phyloP scores from a whole-genome alignment of 2,888 invertebrate genomes.

The Agonopterix subpropinquella region DNA sequence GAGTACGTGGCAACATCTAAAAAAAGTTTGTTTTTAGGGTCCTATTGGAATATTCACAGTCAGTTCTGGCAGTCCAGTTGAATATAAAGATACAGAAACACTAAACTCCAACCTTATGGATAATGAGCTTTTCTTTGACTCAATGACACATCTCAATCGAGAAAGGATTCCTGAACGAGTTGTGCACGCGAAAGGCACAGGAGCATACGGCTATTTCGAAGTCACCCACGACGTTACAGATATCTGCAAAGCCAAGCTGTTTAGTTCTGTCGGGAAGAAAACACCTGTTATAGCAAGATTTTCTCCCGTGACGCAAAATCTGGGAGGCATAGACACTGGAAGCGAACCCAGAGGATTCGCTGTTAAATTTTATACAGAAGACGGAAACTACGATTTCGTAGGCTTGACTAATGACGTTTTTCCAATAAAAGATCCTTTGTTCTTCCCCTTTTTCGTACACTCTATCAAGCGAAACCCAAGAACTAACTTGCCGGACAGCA shows the following conservation, averaged over 20 bases:
- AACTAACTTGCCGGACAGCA: constrained; percentile 32
- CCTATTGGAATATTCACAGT: constrained; percentile 37
- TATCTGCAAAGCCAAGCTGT: constrained; percentile 69
- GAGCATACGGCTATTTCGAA: constrained; percentile 50
- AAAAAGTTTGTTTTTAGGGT: constrained; percentile 6
- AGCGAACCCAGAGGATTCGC: constrained; percentile 58
- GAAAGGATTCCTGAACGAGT: constrained; percentile 93
- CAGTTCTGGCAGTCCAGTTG: constrained; percentile 28
- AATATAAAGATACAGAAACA: constrained; percentile 1
- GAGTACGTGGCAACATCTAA: neutral
- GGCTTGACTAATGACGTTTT: constrained; percentile 75
- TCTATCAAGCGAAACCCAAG: constrained; percentile 73
- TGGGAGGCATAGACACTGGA: constrained; percentile 75
- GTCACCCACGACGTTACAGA: constrained; percentile 3
- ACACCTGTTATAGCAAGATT: constrained; percentile 75
- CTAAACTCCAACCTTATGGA: constrained; percentile 9
- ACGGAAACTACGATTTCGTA: constrained; percentile 25
- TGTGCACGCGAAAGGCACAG: constrained; percentile 92
- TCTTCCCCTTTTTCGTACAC: constrained; percentile 71
- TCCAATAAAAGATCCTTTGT: constrained; percentile 69
- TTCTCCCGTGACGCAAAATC: constrained; percentile 76
- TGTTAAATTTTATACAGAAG: constrained; percentile 34
- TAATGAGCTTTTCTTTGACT: constrained; percentile 74
- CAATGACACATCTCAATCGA: constrained; percentile 83
- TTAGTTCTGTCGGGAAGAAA: constrained; percentile 74